Evolutionary conservation across 2,888 invertebrate genomes (phyloP), one percentile per base, ranked within the genome.

Genomic region (Sabellastarte sp.): DNA sequence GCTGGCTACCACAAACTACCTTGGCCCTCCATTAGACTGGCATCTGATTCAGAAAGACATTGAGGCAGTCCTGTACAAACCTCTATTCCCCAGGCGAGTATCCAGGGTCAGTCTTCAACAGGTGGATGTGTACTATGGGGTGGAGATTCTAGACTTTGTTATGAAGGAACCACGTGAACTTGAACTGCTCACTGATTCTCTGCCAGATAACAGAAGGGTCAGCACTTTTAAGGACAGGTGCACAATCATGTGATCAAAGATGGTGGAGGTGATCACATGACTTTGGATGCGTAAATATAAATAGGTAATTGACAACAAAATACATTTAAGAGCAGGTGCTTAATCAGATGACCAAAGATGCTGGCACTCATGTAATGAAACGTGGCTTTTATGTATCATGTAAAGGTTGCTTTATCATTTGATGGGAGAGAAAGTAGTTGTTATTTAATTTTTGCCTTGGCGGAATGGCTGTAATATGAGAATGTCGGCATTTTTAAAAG

Each of bases 1-100:
- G 50, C 73, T 82, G 20, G 79, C 77, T 0, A 81, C 80, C 3
- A 70, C 77, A 58, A 79, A 80, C 68, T 81, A 82, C 69, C 74
- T 82, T 50, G 80, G 80, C 0, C 78, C 74, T 20, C 75, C 77
- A 5, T 68, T 80, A 5, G 77, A 79, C 64, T 74, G 74, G 69
- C 58, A 73, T 0, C 30, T 66, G 28, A 63, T 81, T 26, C 68
- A 74, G 41, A 59, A 63, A 5, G 76, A 79, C 15, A 74, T 80
- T 28, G 65, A 65, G 32, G 69, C 63, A 2, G 80, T 80, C 10
- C 68, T 78, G 31, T 57, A 70, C 55, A 74, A 73, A 57, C 71
- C 74, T 2, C 72, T 72, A 2, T 63, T 74, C 31, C 78, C 80
- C 15, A 60, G 76, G 26, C 75, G 75, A 57, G 73, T 74, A 10